Evolutionary conservation across 2,888 invertebrate genomes (phyloP).

Genomic region (Criorhina ranunculi): DNA sequence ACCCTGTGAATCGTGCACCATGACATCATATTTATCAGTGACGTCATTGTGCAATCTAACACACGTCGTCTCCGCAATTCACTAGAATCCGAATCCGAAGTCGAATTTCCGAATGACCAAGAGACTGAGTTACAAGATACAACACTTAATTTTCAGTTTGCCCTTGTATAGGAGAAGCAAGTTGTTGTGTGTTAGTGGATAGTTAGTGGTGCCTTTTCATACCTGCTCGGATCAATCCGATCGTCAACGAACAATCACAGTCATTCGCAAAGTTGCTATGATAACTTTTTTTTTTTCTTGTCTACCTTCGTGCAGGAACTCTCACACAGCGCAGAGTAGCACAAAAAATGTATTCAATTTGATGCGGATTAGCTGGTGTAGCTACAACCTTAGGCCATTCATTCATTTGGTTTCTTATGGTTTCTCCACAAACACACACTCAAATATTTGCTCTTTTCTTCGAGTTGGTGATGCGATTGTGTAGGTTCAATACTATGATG

Average conservation of each 20-base stretch:
- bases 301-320: conserved; percentile 45
- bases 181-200: conserved; percentile 7
- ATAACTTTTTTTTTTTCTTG: conserved; percentile 26
- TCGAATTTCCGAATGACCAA: conserved; percentile 52
- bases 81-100: conserved; percentile 46
- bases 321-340: conserved; percentile 13
- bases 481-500: conserved; percentile 28
- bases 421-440: conserved; percentile 46
- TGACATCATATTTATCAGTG: conserved; percentile 61
- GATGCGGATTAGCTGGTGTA: conserved; percentile 52
- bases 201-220: conserved; percentile 44
- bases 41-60: conserved; percentile 64
- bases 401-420: conserved; percentile 72
- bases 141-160: background rate
- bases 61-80: conserved; percentile 16
- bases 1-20: conserved; percentile 3
- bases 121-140: conserved; percentile 31
- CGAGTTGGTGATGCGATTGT: conserved; percentile 30
- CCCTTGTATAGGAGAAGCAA: background rate
- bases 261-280: conserved; percentile 61
- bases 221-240: conserved; percentile 70
- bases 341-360: conserved; percentile 58
- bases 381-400: conserved; percentile 68
- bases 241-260: conserved; percentile 48
- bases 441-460: conserved; percentile 25